phyloP scores from a whole-genome alignment of 2,113 vertebrate genomes.

The Sprattus sprattus region DNA sequence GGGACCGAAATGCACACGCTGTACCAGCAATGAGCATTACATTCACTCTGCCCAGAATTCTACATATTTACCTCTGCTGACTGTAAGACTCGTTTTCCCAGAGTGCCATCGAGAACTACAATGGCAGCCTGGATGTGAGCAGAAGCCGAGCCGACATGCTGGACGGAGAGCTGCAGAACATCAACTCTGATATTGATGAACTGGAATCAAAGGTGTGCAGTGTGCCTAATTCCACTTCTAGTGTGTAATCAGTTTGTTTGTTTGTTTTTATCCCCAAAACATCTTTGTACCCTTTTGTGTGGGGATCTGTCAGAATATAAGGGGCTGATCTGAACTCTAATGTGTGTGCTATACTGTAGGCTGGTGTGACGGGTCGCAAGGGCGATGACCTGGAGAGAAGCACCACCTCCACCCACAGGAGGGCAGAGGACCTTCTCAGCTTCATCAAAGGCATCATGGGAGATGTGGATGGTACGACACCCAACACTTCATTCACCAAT shows the following conservation, averaged over 20 bases:
- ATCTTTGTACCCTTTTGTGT: too few species aligned
- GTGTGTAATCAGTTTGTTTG: background rate
- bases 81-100: constrained; percentile 36
- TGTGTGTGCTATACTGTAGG: constrained; percentile 61
- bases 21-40: background rate
- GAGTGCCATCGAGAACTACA: constrained; percentile 74
- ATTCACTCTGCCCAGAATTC: constrained; percentile 9
- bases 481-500: background rate
- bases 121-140: constrained; percentile 59
- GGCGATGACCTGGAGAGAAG: constrained; percentile 54
- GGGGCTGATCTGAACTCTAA: background rate
- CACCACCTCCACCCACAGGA: constrained; percentile 61
- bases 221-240: background rate
- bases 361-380: constrained; percentile 53
- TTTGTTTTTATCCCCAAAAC: background rate
- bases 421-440: constrained; percentile 69
- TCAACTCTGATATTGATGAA: constrained; percentile 65
- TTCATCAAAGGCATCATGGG: constrained; percentile 66
- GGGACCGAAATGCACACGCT: background rate
- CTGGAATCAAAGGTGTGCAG: constrained; percentile 76
- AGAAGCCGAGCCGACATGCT: constrained; percentile 68
- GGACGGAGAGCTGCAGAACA: constrained; percentile 71
- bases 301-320: too few species aligned
- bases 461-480: constrained; percentile 55
- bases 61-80: background rate